phyloP scores from a whole-genome alignment of 1,140 invertebrate genomes.

The Spodoptera litura region DNA sequence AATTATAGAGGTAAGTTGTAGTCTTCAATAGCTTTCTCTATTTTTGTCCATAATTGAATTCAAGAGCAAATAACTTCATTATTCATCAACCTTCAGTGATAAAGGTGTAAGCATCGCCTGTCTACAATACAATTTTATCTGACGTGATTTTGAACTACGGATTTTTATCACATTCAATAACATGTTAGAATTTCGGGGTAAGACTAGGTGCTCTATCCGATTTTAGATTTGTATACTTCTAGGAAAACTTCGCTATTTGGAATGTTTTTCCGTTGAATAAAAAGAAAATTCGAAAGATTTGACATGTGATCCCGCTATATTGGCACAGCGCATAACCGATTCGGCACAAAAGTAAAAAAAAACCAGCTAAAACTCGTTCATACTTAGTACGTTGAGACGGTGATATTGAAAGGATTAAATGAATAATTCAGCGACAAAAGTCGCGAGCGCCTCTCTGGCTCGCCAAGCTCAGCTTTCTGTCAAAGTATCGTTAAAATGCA shows the following conservation, averaged over 20 bases:
- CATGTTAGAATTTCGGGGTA: neutral
- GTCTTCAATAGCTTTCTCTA: too few relatives aligned
- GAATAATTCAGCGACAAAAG: conserved; percentile 67
- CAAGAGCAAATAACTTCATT: too few relatives aligned
- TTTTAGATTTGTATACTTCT: too few relatives aligned
- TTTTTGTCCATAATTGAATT: too few relatives aligned
- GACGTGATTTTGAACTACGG: too few relatives aligned
- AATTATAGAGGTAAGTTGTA: too few relatives aligned
- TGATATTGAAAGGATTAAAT: conserved; percentile 72
- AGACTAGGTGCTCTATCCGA: too few relatives aligned
- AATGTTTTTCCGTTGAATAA: neutral
- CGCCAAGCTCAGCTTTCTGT: conserved; percentile 58
- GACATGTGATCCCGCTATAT: conserved; percentile 24
- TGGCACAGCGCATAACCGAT: conserved; percentile 46
- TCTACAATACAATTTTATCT: too few relatives aligned
- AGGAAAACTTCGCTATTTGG: too few relatives aligned
- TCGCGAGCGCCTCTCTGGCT: conserved; percentile 56
- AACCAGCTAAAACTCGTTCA: conserved; percentile 53
- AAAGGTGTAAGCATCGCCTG: too few relatives aligned
- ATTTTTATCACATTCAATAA: too few relatives aligned
- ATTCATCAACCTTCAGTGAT: too few relatives aligned
- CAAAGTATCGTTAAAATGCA: conserved; percentile 66
- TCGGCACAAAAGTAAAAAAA: conserved; percentile 54
- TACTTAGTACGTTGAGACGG: conserved; percentile 55
- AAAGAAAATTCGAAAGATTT: neutral